Evolutionary conservation across 2,113 vertebrate species (phyloP), one percentile per base, ranked within the genome.

Genomic region (Trichomycterus rosablanca): DNA sequence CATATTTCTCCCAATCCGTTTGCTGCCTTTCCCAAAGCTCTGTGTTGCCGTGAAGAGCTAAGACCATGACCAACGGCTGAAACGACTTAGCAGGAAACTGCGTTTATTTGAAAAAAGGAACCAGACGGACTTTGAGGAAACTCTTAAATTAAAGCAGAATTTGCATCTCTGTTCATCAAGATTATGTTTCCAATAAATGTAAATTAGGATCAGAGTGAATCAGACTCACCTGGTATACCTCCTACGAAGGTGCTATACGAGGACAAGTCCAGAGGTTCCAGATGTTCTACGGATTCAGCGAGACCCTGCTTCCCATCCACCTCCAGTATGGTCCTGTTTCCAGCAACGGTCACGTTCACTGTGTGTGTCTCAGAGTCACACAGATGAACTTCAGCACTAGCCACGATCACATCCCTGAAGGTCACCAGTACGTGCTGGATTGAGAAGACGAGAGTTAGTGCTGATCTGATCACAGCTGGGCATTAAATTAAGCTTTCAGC

Each of bases 211-310:
- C n/a, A n/a, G n/a, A n/a, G n/a, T n/a, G n/a, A n/a, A n/a, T n/a
- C n/a, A n/a, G n/a, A n/a, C 76, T 77, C 58, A 95, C 95, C 94
- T 85, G 96, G 95, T 6, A 98, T 74, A 23, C 96, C 96, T 80
- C 96, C 96, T 1, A 93, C 20, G 0, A 90, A 96, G 5, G 91
- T 96, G 79, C 84, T 91, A 68, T 91, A 86, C 9, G 80, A 81
- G 3, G 70, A 62, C 28, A 86, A 60, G 19, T 84, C 74, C 1
- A 67, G 28, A 6, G 79, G 58, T 60, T 85, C 77, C 30, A 84
- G 79, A 0, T 64, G 14, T 1, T 71, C 60, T 9, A 58, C 79
- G 22, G 80, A 44, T 68, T 93, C 89, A 0, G 43, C 88, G 14
- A 84, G 81, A 61, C 89, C 92, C 0, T 28, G 42, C 14, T 71